Percentiles rank a stretch among this genome's conserved stretches.
phyloP scores from a whole-genome alignment of 2,797 vertebrate genomes.

The Protosalanx chinensis region DNA sequence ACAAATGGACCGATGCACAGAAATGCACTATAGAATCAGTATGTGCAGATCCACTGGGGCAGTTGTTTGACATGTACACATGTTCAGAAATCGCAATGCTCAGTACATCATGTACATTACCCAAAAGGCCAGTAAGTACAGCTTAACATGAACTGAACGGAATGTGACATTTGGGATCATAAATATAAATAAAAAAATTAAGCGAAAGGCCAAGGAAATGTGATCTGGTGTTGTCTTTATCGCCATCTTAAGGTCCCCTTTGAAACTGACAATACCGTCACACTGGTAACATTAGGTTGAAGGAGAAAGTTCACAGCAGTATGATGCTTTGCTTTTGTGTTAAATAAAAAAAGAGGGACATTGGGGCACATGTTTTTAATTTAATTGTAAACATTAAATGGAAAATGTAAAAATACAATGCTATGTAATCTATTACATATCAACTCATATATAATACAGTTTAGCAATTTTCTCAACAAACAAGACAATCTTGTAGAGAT shows the following conservation, averaged over 20 bases:
- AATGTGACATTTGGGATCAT: not conserved
- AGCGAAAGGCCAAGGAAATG: not conserved
- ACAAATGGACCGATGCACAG: constrained; percentile 13
- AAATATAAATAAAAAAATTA: too few relatives aligned
- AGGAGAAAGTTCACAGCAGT: not conserved
- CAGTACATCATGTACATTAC: constrained; percentile 7
- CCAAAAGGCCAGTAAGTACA: constrained; percentile 12
- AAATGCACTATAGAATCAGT: constrained; percentile 22
- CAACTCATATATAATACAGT: not conserved
- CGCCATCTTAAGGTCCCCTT: constrained; percentile 53
- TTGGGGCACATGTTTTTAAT: not conserved
- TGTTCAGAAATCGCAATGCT: not conserved
- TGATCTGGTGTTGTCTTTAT: constrained; percentile 10
- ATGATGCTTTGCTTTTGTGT: not conserved
- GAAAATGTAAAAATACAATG: not conserved
- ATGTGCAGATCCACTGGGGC: not conserved
- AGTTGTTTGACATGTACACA: constrained; percentile 27
- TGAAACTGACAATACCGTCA: not conserved
- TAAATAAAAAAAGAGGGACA: not conserved
- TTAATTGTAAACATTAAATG: constrained; percentile 4
- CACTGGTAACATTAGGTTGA: not conserved
- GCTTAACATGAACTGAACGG: constrained; percentile 8
- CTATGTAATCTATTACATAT: not conserved
- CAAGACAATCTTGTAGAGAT: not conserved
- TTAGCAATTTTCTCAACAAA: not conserved